Evolutionary conservation across 53 echinoderm and acorn worm species (phyloP).

Genomic region (Temnopleurus reevesii): DNA sequence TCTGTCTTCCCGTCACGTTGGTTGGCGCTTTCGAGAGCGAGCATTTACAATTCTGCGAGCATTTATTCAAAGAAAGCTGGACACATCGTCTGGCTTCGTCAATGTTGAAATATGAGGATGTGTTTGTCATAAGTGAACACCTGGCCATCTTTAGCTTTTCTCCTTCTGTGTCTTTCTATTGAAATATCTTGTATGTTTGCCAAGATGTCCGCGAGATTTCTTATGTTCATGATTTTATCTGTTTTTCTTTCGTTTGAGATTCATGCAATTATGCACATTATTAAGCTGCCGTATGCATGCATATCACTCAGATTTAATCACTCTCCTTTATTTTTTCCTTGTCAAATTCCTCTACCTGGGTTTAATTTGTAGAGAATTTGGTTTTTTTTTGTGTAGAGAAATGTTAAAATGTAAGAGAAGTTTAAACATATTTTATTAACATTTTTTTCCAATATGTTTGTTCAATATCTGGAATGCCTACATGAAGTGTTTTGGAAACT

Average conservation of each 20-base stretch:
- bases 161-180: background rate
- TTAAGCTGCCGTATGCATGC: too few species aligned
- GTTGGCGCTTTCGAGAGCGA: background rate
- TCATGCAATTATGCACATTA: background rate
- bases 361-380: too few species aligned
- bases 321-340: background rate
- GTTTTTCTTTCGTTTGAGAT: background rate
- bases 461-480: too few species aligned
- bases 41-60: slow-evolving; percentile 29
- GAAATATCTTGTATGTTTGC: background rate
- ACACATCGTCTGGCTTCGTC: background rate
- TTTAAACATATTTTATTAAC: too few species aligned
- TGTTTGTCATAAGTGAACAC: background rate
- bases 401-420: too few species aligned
- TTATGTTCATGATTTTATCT: background rate
- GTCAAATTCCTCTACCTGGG: too few species aligned
- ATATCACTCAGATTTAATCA: too few species aligned
- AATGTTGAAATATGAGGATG: slow-evolving; percentile 1
- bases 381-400: too few species aligned
- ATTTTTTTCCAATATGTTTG: too few species aligned
- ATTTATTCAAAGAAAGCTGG: slow-evolving; percentile 17
- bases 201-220: background rate
- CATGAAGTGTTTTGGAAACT: too few species aligned
- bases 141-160: background rate
- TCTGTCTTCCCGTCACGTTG: background rate